A percentile compares a stretch with the other conserved stretches of the same genome.
These are phyloP conservation scores for Urophycis tenuis DNA, from an alignment of 2,797 vertebrate genomes.

Conservation along the genomic window DNA sequence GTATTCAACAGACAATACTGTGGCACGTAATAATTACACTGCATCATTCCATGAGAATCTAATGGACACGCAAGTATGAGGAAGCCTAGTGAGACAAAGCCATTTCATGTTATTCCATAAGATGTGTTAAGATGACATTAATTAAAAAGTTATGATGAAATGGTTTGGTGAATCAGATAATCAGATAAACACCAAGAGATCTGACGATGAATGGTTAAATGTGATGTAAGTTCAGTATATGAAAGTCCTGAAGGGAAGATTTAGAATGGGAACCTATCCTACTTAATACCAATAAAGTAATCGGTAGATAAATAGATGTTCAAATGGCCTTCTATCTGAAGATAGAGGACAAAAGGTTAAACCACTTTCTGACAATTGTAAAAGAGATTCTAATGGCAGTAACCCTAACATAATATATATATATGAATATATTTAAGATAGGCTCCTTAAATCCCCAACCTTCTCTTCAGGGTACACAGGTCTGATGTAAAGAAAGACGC, in stretches of 20 bases:
- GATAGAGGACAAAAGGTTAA: not conserved
- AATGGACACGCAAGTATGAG: not conserved
- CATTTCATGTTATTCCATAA: not conserved
- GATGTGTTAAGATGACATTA: not conserved
- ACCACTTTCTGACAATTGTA: not conserved
- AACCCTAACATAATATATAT: not conserved
- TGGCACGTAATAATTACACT: not conserved
- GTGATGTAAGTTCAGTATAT: not conserved
- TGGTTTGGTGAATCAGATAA: constrained; percentile 5
- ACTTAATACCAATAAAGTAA: not conserved
- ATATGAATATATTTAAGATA: not conserved
- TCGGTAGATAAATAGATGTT: not conserved
- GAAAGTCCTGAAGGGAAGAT: constrained; percentile 42
- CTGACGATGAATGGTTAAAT: constrained; percentile 12
- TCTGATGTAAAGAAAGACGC: constrained; percentile 29
- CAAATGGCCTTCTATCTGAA: not conserved
- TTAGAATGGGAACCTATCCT: constrained; percentile 31
- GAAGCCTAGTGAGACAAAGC: not conserved
- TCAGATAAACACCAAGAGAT: constrained; percentile 16
- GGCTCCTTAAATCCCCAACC: constrained; percentile 35
- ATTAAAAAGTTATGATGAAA: not conserved
- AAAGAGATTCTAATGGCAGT: not conserved
- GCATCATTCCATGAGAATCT: not conserved
- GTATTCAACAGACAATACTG: not conserved
- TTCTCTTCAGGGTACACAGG: constrained; percentile 36